Base-by-base conservation (phyloP, 1,140 invertebrate species). In the Ectropis grisescens region DNA sequence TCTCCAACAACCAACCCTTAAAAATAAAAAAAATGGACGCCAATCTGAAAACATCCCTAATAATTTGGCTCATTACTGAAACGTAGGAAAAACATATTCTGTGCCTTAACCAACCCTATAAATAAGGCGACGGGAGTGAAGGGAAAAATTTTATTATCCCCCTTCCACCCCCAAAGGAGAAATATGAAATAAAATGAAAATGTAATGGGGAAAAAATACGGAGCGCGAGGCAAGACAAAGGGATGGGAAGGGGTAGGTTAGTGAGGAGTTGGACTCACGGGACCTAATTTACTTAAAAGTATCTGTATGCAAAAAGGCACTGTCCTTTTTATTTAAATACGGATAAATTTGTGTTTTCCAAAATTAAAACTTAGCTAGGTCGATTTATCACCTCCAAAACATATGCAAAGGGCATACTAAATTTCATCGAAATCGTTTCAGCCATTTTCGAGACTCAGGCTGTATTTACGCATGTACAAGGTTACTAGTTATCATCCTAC, bases 141-240 rank as follows among this genome's bases (percentile, higher is more conserved):
- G 70, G 70, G 74, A 76, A 80, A 76, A 80, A 71, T 75, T 80
- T 76, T 80, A 76, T 76, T 76, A 76, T 74, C 62, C 67, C 51
- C 56, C 9, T 13, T 11, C 26, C 39, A 27, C 55, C 55, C 60
- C 45, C 35, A 59, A 72, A 70, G 68, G 69, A 72, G 70, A 66
- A 76, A 80, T 76, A 75, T 80, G 71, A 76, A 75, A 80, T 80
- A 80, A 80, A 80, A 80, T 80, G 75, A 80, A 80, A 80, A 80
- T 71, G 68, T 80, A 76, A 80, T 80, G 66, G 71, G 71, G 64
- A 80, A 80, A 76, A 80, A 80, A 80, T 80, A 75, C 68, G 57
- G 54, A 64, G 55, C 50, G 55, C 50, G 44, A 31, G 53, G 65
- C 55, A 80, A 80, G 75, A 80, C 75, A 76, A 72, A 80, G 68